A percentile compares a stretch with the other conserved stretches of the same genome.
Conservation (phyloP, 2,797 vertebrate species). For the Picus viridis region DNA sequence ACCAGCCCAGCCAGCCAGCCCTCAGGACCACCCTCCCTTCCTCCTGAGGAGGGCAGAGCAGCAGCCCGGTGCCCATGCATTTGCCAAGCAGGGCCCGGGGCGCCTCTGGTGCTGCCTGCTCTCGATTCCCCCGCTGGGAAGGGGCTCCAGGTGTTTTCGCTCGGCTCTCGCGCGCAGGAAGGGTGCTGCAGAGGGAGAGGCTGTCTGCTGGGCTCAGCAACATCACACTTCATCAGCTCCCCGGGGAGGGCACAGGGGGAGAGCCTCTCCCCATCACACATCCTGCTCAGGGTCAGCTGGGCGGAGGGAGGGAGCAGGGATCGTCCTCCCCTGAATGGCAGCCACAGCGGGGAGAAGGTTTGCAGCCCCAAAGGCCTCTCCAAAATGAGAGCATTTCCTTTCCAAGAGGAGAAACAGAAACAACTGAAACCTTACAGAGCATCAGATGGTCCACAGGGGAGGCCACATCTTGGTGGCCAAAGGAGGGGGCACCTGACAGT, state of each 20-base stretch:
- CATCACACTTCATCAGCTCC: conserved; percentile 2
- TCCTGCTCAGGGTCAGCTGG: background rate
- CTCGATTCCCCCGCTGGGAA: background rate
- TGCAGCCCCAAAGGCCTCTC: background rate
- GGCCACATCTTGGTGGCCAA: no score
- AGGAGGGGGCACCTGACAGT: no score
- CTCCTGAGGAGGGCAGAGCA: background rate
- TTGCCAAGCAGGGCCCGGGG: background rate
- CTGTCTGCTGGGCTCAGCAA: background rate
- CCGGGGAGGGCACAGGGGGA: rapidly evolving
- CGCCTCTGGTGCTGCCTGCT: background rate
- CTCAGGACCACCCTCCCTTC: background rate
- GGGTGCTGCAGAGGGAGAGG: background rate
- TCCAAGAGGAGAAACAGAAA: no score
- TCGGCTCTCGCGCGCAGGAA: background rate
- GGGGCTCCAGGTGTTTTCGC: conserved; percentile 19
- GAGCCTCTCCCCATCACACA: background rate
- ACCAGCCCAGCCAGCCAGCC: background rate
- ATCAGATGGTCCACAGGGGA: no score
- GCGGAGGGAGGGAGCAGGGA: background rate
- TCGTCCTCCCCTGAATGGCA: background rate
- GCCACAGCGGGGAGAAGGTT: background rate
- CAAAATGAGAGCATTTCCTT: no score
- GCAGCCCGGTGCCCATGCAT: rapidly evolving
- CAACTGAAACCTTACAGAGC: no score